Conservation (phyloP, 2,797 vertebrate genomes). For the Hirundo rustica region DNA sequence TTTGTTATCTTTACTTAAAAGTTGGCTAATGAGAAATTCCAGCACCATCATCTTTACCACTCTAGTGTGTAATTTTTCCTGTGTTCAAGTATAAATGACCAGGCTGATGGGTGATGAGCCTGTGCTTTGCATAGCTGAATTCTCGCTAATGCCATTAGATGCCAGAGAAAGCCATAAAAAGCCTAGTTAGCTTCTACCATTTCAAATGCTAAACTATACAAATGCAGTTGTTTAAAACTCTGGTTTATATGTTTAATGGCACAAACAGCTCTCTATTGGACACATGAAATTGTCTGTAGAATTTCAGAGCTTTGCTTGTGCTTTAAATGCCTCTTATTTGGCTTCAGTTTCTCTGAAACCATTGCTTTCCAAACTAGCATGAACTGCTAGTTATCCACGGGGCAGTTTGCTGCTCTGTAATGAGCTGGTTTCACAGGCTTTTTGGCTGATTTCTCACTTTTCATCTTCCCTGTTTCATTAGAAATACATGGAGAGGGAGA, state of each 20-base stretch:
- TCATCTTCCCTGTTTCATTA: neutral
- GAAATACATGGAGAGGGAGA: neutral
- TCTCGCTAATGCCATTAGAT: constrained; percentile 35
- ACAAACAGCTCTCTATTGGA: constrained; percentile 20
- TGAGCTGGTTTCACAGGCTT: neutral
- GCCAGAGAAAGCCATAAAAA: constrained; percentile 42
- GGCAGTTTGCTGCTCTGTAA: neutral
- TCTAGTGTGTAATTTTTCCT: constrained; percentile 9
- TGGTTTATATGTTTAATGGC: constrained; percentile 10
- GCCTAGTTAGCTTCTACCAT: constrained; percentile 31
- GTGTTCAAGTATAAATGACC: constrained; percentile 19
- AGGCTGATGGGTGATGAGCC: constrained; percentile 41
- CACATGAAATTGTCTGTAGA: neutral
- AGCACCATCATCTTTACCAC: neutral
- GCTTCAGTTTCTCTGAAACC: constrained; percentile 2
- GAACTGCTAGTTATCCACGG: neutral
- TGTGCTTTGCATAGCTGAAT: constrained; percentile 45
- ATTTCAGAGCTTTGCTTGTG: constrained; percentile 4
- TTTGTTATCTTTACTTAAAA: constrained; percentile 47
- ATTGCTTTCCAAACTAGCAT: neutral
- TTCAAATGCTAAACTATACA: constrained; percentile 15
- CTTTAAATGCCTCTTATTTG: neutral
- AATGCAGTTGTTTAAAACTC: constrained; percentile 31
- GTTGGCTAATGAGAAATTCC: constrained; percentile 18
- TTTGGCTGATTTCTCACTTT: neutral